These are phyloP conservation scores for Typhlichthys subterraneus DNA, from an alignment of 2,797 vertebrate genomes.

Conservation along the genomic window DNA sequence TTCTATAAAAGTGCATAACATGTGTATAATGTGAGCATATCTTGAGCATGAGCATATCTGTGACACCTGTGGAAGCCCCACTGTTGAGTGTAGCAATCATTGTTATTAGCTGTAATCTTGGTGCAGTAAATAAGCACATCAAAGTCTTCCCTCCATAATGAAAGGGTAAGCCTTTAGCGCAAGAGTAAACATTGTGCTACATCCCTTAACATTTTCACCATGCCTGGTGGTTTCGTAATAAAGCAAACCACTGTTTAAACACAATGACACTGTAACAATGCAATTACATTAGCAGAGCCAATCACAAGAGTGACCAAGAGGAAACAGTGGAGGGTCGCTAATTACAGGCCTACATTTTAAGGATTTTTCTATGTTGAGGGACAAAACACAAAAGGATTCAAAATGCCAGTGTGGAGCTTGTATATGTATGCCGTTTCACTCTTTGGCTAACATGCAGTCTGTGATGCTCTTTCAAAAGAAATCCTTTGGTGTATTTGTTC, in stretches of 20 bases:
- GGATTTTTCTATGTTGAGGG: conserved; percentile 34
- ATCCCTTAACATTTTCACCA: conserved; percentile 21
- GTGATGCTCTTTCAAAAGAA: conserved; percentile 34
- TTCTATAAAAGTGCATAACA: neutral
- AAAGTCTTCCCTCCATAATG: conserved; percentile 17
- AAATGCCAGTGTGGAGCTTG: neutral
- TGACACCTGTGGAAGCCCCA: neutral
- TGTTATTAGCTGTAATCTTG: neutral
- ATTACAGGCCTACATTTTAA: conserved; percentile 19
- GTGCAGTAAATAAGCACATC: conserved; percentile 5
- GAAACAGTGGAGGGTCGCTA: neutral
- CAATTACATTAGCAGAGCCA: neutral
- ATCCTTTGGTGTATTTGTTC: conserved; percentile 54
- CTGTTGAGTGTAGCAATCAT: conserved; percentile 6
- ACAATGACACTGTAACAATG: no score
- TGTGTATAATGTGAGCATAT: neutral
- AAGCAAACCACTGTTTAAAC: no score
- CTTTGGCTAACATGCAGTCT: conserved; percentile 4
- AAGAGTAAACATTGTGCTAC: conserved; percentile 19
- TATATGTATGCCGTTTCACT: conserved; percentile 35
- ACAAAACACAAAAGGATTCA: neutral
- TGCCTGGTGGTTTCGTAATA: conserved; percentile 32
- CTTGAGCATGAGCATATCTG: neutral
- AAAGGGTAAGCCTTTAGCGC: neutral
- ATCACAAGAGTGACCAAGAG: conserved; percentile 6